Base-by-base conservation (phyloP, 2,797 vertebrate genomes). In the Todus mexicanus region DNA sequence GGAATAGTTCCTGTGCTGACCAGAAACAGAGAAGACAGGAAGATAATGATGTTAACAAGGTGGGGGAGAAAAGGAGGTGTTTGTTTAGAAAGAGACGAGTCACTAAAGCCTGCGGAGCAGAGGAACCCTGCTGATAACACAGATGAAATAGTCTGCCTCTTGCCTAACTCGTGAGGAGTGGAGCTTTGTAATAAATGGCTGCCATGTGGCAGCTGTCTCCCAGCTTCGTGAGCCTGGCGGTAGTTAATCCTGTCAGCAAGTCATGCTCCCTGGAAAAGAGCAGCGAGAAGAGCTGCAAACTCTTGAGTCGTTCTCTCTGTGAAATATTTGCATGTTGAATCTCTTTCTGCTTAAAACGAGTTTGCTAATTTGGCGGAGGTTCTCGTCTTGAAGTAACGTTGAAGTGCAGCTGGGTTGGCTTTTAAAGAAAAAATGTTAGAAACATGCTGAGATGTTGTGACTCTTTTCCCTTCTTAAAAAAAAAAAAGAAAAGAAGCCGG, bases 181-280 rank as follows among this genome's bases (percentile, higher is more conserved):
- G 92, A 92, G n/a, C 96, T 89, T 92, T 88, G 86, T 96, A 97
- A 97, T 97, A 97, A 96, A 97, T 95, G 96, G 94, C 96, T 96
- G 96, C 97, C 95, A 89, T 97, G 97, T 97, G 96, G 96, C 97
- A 96, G 97, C 97, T 97, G 96, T 94, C 71, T 97, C 75, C 79
- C 86, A 87, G 96, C 95, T 96, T 95, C 59, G 51, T 69, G 83
- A 94, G 93, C 94, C 95, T 97, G 97, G 96, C 95, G 92, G 94
- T 92, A 88, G 89, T 96, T 96, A 95, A 95, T 94, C 90, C 94
- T 93, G 94, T 94, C 95, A 91, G 95, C 91, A 93, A 96, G 94
- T 94, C 83, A 71, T 70, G 81, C 80, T 94, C 92, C 94, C 60
- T 68, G 84, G 91, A 95, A 96, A 82, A 89, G 93, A 94, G 82